Percentiles rank a stretch among this genome's conserved stretches.
Conservation (phyloP, 53 echinoderm and acorn worm species). For the Henricia sp. region DNA sequence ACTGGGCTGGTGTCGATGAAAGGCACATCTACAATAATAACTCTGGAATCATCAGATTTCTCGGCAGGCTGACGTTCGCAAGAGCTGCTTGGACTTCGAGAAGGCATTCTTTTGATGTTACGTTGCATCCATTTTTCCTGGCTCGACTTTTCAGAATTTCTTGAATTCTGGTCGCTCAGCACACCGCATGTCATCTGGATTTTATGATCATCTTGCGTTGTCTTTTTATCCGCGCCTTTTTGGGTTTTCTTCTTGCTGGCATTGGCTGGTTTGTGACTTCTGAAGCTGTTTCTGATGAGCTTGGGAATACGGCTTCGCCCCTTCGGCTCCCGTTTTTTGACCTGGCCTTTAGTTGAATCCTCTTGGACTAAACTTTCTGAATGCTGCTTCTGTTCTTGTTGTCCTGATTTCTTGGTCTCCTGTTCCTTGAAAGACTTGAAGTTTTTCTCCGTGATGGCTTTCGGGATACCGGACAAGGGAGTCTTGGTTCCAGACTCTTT, state of each 20-base stretch:
- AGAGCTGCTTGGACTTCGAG: neutral
- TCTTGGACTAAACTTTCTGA: neutral
- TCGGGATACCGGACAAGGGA: constrained; percentile 60
- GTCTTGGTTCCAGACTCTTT: constrained; percentile 14
- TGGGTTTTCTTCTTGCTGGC: constrained; percentile 25
- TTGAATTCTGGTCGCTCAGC: neutral
- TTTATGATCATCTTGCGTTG: constrained; percentile 19
- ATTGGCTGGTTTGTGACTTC: constrained; percentile 37
- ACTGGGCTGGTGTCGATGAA: constrained; percentile 85
- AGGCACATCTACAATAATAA: constrained; percentile 80
- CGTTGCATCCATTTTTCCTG: constrained; percentile 19
- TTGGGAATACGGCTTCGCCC: constrained; percentile 60
- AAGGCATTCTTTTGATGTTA: neutral
- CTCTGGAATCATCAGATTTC: constrained; percentile 43
- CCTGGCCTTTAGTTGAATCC: neutral
- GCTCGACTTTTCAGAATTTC: constrained; percentile 7
- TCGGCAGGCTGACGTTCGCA: neutral
- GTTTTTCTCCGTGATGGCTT: constrained; percentile 54
- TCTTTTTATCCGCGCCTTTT: constrained; percentile 20
- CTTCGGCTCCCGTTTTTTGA: constrained; percentile 64
- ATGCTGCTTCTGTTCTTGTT: neutral
- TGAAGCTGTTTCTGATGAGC: constrained; percentile 63
- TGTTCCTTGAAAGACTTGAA: constrained; percentile 31
- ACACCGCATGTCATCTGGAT: constrained; percentile 59
- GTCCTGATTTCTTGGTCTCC: constrained; percentile 1